These are phyloP conservation scores for Phocoena phocoena DNA, from an alignment of 2,113 vertebrate species.

Conservation along the genomic window DNA sequence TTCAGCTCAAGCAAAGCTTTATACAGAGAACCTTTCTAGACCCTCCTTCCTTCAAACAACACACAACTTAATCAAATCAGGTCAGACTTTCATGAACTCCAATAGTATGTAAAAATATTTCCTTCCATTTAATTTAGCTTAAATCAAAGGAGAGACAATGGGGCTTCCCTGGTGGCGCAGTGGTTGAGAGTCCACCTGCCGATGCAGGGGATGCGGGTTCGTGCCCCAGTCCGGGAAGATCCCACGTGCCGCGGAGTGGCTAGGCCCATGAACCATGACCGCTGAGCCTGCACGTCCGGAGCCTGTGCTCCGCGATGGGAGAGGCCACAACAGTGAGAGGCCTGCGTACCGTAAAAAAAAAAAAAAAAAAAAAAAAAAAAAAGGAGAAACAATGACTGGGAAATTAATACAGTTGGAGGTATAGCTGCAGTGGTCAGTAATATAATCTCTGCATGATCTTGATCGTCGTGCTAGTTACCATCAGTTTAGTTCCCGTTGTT, in stretches of 20 bases:
- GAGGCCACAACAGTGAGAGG: too few species aligned
- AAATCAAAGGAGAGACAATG: not conserved
- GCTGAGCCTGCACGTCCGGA: too few species aligned
- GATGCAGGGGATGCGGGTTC: too few species aligned
- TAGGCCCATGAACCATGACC: accelerated
- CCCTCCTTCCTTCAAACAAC: not conserved
- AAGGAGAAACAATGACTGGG: not conserved
- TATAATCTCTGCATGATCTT: not conserved
- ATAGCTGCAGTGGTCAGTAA: not conserved
- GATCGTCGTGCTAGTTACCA: not conserved
- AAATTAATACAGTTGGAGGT: not conserved
- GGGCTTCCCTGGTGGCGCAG: too few species aligned
- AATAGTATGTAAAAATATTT: not conserved
- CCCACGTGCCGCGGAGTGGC: too few species aligned
- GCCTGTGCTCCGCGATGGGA: too few species aligned
- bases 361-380: too few species aligned
- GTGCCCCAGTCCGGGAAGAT: too few species aligned
- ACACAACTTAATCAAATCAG: not conserved
- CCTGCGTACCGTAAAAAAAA: too few species aligned
- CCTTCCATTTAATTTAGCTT: not conserved
- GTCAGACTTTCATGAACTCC: not conserved
- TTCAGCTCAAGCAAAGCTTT: not conserved
- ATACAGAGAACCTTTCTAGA: not conserved
- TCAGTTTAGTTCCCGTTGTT: not conserved
- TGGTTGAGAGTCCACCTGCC: too few species aligned